Evolutionary conservation across 2,113 vertebrate genomes (phyloP).

Genomic region (Platysteira castanea): DNA sequence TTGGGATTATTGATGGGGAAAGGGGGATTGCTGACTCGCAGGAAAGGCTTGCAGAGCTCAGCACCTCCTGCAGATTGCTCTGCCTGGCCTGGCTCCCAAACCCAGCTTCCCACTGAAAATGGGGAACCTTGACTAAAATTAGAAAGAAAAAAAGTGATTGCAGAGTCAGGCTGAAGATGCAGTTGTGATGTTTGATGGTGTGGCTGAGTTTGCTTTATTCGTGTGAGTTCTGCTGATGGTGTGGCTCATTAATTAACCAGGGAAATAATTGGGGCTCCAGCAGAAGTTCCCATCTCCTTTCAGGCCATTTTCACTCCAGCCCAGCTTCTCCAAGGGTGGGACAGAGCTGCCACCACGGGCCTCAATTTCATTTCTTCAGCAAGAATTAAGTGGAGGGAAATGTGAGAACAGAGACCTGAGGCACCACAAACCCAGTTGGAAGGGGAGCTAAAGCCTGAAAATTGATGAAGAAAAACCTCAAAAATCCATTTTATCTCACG

Average conservation of each 20-base stretch:
- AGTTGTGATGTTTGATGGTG: not conserved
- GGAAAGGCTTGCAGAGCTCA: slow-evolving; percentile 68
- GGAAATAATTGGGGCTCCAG: not conserved
- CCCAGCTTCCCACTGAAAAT: slow-evolving; percentile 15
- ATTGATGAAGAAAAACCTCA: not conserved
- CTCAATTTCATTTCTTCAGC: not conserved
- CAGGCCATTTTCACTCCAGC: not conserved
- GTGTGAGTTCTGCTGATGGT: not conserved
- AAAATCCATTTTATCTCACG: not conserved
- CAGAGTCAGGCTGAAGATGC: not conserved
- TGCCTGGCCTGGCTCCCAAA: slow-evolving; percentile 47
- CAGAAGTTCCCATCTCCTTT: not conserved
- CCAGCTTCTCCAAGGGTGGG: not conserved
- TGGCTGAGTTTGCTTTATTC: not conserved
- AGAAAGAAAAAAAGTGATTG: not conserved
- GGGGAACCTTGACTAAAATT: not conserved
- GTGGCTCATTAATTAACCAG: not conserved
- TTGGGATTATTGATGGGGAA: slow-evolving; percentile 66
- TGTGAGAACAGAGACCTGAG: not conserved
- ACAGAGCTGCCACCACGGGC: too few species aligned
- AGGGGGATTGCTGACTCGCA: slow-evolving; percentile 59
- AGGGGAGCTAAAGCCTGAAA: not conserved
- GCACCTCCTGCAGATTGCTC: slow-evolving; percentile 55
- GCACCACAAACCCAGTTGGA: rapidly evolving
- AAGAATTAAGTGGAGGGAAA: not conserved